These are phyloP conservation scores for Hedychridium roseum DNA, from an alignment of 2,888 invertebrate species.

Conservation along the genomic window DNA sequence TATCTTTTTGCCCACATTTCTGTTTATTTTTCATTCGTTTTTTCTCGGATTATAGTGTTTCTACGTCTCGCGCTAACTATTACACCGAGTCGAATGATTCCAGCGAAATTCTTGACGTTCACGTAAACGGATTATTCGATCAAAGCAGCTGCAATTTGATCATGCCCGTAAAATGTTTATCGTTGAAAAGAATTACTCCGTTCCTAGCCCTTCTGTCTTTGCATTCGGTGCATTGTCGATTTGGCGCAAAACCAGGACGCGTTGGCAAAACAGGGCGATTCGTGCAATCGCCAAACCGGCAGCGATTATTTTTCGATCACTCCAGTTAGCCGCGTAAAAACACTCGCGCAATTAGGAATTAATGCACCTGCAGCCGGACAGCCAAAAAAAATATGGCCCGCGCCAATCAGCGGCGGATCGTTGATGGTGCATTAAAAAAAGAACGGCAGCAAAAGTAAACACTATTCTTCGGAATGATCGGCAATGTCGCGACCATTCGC, in stretches of 20 bases:
- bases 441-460: constrained; percentile 31
- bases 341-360: constrained; percentile 54
- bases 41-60: constrained; percentile 29
- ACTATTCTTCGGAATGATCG: constrained; percentile 41
- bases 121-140: no score
- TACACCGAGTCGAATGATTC: no score
- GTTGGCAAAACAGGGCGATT: constrained; percentile 42
- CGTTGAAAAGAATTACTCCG: no score
- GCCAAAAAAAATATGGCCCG: constrained; percentile 9
- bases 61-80: constrained; percentile 5
- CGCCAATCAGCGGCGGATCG: constrained; percentile 21
- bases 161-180: no score
- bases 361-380: constrained; percentile 38
- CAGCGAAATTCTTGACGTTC: no score
- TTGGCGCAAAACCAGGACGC: no score
- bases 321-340: constrained; percentile 53
- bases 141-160: no score
- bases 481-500: constrained; percentile 15
- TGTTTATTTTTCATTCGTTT: no score
- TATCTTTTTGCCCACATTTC: no score
- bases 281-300: constrained; percentile 37
- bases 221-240: no score
- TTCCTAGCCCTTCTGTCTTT: no score
- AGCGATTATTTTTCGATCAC: constrained; percentile 61
- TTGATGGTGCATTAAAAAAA: constrained; percentile 33